These are phyloP conservation scores for Taenioides sp. DNA, from an alignment of 2,797 vertebrate genomes.

Conservation along the genomic window DNA sequence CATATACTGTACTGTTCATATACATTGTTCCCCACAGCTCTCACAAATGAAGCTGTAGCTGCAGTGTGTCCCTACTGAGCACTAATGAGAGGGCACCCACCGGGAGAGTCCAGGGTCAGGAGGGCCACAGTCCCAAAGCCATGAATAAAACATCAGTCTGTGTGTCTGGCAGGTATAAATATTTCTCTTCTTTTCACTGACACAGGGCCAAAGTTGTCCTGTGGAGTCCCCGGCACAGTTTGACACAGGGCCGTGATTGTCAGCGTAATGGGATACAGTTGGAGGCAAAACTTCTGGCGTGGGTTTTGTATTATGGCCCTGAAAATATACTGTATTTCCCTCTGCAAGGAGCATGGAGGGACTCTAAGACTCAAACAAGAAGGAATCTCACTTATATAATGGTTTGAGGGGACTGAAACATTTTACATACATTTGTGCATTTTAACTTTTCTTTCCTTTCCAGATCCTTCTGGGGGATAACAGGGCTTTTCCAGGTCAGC, in stretches of 20 bases:
- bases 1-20: neutral
- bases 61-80: slow-evolving; percentile 44
- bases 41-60: slow-evolving; percentile 26
- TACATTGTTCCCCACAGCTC: slow-evolving; percentile 20
- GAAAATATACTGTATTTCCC: slow-evolving; percentile 36
- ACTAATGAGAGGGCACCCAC: slow-evolving; percentile 71
- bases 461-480: no score
- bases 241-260: slow-evolving; percentile 64
- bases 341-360: no score
- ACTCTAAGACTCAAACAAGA: no score
- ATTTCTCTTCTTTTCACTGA: slow-evolving; percentile 73
- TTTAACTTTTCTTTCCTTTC: no score
- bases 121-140: slow-evolving; percentile 52
- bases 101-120: slow-evolving; percentile 63
- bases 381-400: no score
- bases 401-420: no score
- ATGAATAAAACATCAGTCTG: slow-evolving; percentile 77
- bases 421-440: no score
- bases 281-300: slow-evolving; percentile 47
- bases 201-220: slow-evolving; percentile 61
- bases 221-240: slow-evolving; percentile 56
- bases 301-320: slow-evolving; percentile 47
- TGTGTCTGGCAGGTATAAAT: slow-evolving; percentile 72
- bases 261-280: slow-evolving; percentile 56
- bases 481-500: no score